Evolutionary conservation across 2,113 vertebrate genomes (phyloP), one percentile per base, ranked within the genome.

Genomic region (Epinephelus lanceolatus): DNA sequence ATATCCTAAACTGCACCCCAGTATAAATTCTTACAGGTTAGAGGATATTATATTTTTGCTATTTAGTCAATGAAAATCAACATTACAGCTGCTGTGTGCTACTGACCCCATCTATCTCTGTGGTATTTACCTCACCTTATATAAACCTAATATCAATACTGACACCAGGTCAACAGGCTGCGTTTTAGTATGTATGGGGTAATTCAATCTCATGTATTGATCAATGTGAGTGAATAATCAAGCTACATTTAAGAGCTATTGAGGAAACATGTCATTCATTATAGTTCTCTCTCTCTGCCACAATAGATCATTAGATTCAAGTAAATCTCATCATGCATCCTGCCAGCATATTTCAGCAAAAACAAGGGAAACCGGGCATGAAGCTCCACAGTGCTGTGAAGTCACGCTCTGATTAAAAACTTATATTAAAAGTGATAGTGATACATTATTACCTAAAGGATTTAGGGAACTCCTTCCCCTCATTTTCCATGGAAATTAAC

Each of bases 341-440:
- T 96, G 97, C 96, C 96, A 97, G 94, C 97, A 97, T 95, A 97
- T 97, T 97, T 97, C 96, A 97, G 97, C 96, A 97, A 97, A 97
- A 98, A 97, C 96, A 97, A 97, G 95, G 84, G 96, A 98, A 95
- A 94, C 95, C 97, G 97, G 96, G 97, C 97, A 96, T 97, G 96
- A 97, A 97, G 96, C 96, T 95, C 96, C 95, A 94, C 96, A 96
- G 96, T 96, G 96, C 96, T 96, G 97, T 97, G 96, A 97, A 98
- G 97, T 98, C 97, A 99, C 95, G 97, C 97, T 99, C 97, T 98
- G 98, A 98, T 99, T 98, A 97, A 98, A 97, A 98, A 97, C 97
- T 96, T 98, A 97, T 97, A 98, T 98, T 97, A 97, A 97, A 98
- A 97, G 97, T 96, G 96, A 98, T 98, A 96, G 97, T 96, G 96